phyloP scores from a whole-genome alignment of 2,797 vertebrate genomes.

The Pelobates cultripes region DNA sequence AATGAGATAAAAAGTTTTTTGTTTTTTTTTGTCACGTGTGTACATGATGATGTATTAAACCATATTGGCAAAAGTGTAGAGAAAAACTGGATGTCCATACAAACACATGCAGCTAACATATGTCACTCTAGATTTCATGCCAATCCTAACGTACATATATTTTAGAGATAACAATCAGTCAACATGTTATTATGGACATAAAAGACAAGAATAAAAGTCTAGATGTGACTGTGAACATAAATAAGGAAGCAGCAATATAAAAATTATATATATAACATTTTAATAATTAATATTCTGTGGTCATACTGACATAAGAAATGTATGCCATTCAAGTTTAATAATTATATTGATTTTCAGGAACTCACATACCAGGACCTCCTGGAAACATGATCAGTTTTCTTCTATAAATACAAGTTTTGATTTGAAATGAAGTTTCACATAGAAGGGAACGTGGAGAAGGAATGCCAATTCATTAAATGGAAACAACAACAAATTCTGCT shows the following conservation, averaged over 20 bases:
- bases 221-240: neutral
- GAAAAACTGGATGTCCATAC: too few relatives aligned
- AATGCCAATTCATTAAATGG: neutral
- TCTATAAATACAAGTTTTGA: neutral
- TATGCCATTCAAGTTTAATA: neutral
- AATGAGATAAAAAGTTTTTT: too few relatives aligned
- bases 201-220: neutral
- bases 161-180: neutral
- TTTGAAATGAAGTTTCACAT: neutral
- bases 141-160: neutral
- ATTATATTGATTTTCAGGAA: neutral
- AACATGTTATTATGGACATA: neutral
- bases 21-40: too few relatives aligned
- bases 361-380: neutral
- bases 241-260: neutral
- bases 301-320: neutral
- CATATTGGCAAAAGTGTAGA: too few relatives aligned
- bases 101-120: too few relatives aligned
- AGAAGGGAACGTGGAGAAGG: neutral
- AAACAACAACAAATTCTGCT: neutral
- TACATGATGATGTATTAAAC: too few relatives aligned
- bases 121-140: neutral
- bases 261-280: neutral
- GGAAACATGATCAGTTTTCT: conserved; percentile 3
- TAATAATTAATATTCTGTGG: neutral